These are phyloP conservation scores for Hoplostethus atlanticus DNA, from an alignment of 2,797 vertebrate genomes.

Conservation along the genomic window DNA sequence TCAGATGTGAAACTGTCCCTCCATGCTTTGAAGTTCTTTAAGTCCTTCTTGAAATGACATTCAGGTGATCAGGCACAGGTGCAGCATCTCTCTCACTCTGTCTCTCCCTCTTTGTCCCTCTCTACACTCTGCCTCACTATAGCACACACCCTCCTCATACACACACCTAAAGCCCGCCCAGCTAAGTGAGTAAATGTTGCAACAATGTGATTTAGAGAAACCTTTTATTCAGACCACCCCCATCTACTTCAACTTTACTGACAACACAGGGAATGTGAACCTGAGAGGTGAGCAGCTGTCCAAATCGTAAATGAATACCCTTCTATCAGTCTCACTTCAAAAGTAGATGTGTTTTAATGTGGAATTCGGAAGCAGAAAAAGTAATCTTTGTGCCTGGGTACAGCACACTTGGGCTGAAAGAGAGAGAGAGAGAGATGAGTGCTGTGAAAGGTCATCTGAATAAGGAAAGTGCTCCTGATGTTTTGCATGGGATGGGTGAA, in stretches of 20 bases:
- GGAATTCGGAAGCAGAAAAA: conserved; percentile 49
- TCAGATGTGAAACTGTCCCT: conserved; percentile 57
- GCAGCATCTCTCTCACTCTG: conserved; percentile 69
- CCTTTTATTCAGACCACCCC: conserved; percentile 32
- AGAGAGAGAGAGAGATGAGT: not conserved
- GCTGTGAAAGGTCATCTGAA: conserved; percentile 21
- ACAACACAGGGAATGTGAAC: conserved; percentile 50
- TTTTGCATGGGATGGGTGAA: conserved; percentile 78
- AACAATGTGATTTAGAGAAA: conserved; percentile 69
- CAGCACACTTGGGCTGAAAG: no score
- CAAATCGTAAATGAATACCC: conserved; percentile 49
- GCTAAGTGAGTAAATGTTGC: conserved; percentile 73
- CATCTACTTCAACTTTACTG: conserved; percentile 50
- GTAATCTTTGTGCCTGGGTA: conserved; percentile 30
- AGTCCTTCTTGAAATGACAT: conserved; percentile 27
- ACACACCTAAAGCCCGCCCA: conserved; percentile 71
- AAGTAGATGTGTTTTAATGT: conserved; percentile 40
- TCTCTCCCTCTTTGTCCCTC: conserved; percentile 59
- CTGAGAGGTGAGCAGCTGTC: conserved; percentile 46
- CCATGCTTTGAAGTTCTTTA: conserved; percentile 58
- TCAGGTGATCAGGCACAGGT: conserved; percentile 77
- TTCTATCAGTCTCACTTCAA: conserved; percentile 42
- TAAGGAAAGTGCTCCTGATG: conserved; percentile 46
- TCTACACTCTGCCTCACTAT: conserved; percentile 33
- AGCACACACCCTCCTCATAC: conserved; percentile 73